These are phyloP conservation scores for Hyperoplus immaculatus DNA, from an alignment of 2,797 vertebrate species.

Conservation along the genomic window DNA sequence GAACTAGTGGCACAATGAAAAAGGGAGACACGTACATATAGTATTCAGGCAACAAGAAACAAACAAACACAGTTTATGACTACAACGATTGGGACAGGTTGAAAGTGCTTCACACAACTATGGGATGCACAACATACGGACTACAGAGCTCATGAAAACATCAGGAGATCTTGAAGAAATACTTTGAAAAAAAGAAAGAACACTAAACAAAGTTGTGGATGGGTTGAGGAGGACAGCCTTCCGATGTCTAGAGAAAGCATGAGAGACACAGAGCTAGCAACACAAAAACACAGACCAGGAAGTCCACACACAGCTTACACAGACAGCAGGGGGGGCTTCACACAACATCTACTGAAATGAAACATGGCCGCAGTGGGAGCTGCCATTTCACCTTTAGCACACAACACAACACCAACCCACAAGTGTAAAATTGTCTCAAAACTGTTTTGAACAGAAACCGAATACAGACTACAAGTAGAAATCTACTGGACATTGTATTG, in stretches of 20 bases:
- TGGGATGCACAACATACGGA: background rate
- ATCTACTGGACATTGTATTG: slow-evolving; percentile 2
- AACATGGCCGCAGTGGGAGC: slow-evolving; percentile 33
- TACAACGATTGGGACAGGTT: background rate
- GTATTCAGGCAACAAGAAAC: slow-evolving; percentile 5
- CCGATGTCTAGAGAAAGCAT: slow-evolving; percentile 16
- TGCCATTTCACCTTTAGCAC: slow-evolving; percentile 23
- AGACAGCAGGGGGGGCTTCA: slow-evolving; percentile 11
- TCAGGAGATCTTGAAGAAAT: background rate
- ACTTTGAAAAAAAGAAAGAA: background rate
- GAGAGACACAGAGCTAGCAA: slow-evolving; percentile 23
- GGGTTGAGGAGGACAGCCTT: background rate
- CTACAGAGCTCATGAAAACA: slow-evolving; percentile 30
- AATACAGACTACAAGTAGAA: background rate
- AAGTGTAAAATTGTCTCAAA: slow-evolving; percentile 23
- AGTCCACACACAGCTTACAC: slow-evolving; percentile 37
- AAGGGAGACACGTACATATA: background rate
- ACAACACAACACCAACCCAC: slow-evolving; percentile 44
- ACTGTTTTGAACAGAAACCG: background rate
- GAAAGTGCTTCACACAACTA: background rate
- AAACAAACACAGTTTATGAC: slow-evolving; percentile 6
- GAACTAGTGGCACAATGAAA: background rate
- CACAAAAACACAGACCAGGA: slow-evolving; percentile 26
- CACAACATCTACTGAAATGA: slow-evolving; percentile 50
- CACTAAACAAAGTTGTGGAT: background rate